Evolutionary conservation across 2,113 vertebrate genomes (phyloP).

Genomic region (Centrocercus urophasianus): DNA sequence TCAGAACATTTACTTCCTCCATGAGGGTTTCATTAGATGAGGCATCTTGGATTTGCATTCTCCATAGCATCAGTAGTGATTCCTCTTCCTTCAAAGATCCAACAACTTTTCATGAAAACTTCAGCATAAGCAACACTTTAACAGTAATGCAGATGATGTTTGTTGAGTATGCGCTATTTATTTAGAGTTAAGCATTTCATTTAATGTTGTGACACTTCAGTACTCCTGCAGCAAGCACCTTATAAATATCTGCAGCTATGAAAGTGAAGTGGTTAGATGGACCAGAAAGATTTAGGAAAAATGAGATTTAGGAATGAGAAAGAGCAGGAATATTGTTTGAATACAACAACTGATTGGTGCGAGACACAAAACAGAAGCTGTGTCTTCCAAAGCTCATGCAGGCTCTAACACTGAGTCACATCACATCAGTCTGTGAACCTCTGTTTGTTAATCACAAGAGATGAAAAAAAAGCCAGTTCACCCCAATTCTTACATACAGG

Average conservation of each 20-base stretch:
- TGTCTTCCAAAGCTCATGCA: not conserved
- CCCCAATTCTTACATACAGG: not conserved
- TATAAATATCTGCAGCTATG: not conserved
- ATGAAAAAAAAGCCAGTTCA: not conserved
- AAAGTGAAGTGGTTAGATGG: not conserved
- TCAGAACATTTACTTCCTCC: not conserved
- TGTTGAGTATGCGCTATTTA: not conserved
- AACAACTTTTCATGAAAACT: not conserved
- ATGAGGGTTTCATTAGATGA: not conserved
- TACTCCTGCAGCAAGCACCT: not conserved
- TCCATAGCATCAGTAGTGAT: not conserved
- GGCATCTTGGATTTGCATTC: not conserved
- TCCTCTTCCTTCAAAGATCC: not conserved
- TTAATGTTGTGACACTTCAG: not conserved
- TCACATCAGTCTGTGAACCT: not conserved
- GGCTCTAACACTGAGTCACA: not conserved
- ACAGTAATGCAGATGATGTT: not conserved
- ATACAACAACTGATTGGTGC: not conserved
- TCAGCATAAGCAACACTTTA: not conserved
- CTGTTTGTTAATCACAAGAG: not conserved
- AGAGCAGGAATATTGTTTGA: not conserved
- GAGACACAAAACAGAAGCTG: not conserved
- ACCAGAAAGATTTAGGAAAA: not conserved
- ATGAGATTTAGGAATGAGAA: not conserved
- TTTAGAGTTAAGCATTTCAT: not conserved